Evolutionary conservation across 2,888 invertebrate species (phyloP), one percentile per base, ranked within the genome.

Genomic region (Hemithea aestivaria): DNA sequence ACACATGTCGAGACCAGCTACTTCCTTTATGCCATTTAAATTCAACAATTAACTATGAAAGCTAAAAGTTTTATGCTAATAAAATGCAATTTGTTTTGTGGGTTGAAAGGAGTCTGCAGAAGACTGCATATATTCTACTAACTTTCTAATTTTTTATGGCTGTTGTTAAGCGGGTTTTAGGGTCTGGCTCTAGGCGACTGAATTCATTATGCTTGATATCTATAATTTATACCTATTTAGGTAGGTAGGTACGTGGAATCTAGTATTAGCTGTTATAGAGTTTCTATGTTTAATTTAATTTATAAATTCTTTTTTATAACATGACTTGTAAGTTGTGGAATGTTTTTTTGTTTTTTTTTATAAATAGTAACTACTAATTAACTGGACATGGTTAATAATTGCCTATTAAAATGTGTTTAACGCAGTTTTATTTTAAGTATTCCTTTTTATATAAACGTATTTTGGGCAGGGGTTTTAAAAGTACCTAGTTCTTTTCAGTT

Each of bases 81-180:
- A 78, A 76, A 81, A 82, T 83, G 79, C 82, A 84, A 76, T 82
- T 76, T 76, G 64, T 73, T 81, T 75, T 70, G 76, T 82, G 74
- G 84, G 80, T 84, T 77, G 73, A 73, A 76, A 81, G 74, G 69
- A 74, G 78, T 75, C 71, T 73, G 68, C 69, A 74, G 63, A 78
- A 73, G 63, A 76, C 57, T 79, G 73, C 76, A 76, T 70, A 71
- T 74, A 73, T 74, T 64, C 63, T 64, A 66, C 63, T 64, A 66
- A 83, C 83, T 84, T 85, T 85, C 83, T 83, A 85, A 83, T 76
- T 82, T 73, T 73, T 75, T 75, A 75, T 75, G 61, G 56, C 72
- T 72, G 70, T 67, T 63, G 75, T 73, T 74, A 69, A 68, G 65
- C 79, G 67, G 68, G 74, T 80, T 80, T 74, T 83, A 84, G 83